Base-by-base conservation (phyloP, 2,113 vertebrate species). In the Epinephelus lanceolatus region DNA sequence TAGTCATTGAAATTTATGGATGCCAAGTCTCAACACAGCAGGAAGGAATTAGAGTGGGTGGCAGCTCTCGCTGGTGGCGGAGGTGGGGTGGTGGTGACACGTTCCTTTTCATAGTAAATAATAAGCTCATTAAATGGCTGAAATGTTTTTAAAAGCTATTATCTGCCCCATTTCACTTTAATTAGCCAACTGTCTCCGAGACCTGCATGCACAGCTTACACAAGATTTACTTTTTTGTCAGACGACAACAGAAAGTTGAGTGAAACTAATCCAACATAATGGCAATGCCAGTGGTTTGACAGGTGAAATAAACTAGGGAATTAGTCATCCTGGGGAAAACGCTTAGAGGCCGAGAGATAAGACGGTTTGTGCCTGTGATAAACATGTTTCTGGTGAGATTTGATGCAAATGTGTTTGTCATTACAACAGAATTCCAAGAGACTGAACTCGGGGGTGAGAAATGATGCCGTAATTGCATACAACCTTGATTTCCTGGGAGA, bases 101-200 rank as follows among this genome's bases (percentile, higher is more conserved):
- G 10, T 93, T 90, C 78, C 84, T 81, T 91, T 91, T 88, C 86
- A 85, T 68, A 83, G 86, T 93, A 91, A 93, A 93, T 90, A 93
- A 94, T 91, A 93, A 93, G 85, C 87, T 92, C 88, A 90, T 94
- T 93, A 93, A 91, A 91, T 90, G 88, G 89, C 79, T 86, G 86
- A 89, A 91, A 93, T 93, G 89, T 93, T 93, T 94, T 91, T 91
- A 91, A 92, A 92, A 93, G 90, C 91, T 83, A 95, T 95, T 94
- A 94, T 94, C 91, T 93, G 92, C 82, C 86, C 89, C 92, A 93
- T 94, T 94, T 94, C 92, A 91, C 88, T 93, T 94, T 90, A 94
- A 94, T 95, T 93, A 93, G 86, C 73, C 78, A 81, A 92, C 86
- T 91, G 88, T 93, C 92, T 90, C 81, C 9, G 47, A 89, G 84